Evolutionary conservation across 2,113 vertebrate species (phyloP).

Genomic region (Morone chrysops): DNA sequence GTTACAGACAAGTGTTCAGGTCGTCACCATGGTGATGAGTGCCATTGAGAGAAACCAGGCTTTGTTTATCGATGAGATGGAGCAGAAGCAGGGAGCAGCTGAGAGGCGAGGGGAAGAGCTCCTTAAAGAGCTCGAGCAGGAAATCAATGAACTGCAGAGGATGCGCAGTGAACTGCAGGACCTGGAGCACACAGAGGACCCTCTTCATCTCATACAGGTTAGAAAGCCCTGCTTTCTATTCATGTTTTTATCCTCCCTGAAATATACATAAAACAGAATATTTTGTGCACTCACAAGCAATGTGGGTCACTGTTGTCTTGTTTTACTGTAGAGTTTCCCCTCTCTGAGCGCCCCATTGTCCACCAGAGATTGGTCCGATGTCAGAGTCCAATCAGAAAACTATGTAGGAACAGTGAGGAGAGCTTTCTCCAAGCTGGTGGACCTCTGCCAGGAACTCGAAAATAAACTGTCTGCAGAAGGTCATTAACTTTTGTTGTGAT

Average conservation of each 20-base stretch:
- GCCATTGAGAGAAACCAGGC: conserved; percentile 45
- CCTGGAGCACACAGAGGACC: conserved; percentile 50
- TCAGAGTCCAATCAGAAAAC: conserved; percentile 8
- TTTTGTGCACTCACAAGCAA: not conserved
- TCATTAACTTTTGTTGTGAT: not conserved
- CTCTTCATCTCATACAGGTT: conserved; percentile 67
- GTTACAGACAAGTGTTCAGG: conserved; percentile 29
- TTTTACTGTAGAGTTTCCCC: conserved; percentile 34
- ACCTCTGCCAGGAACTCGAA: conserved; percentile 33
- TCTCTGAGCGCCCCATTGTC: conserved; percentile 14
- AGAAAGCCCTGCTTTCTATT: not conserved
- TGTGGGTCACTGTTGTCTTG: not conserved
- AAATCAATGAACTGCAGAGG: conserved; percentile 54
- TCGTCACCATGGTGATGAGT: conserved; percentile 6
- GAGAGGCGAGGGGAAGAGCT: conserved; percentile 12
- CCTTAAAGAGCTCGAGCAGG: conserved; percentile 48
- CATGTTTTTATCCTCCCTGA: too few species aligned
- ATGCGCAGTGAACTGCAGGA: conserved; percentile 45
- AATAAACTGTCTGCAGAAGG: conserved; percentile 43
- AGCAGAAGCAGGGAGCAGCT: conserved; percentile 38
- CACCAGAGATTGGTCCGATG: conserved; percentile 47
- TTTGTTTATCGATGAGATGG: conserved; percentile 14
- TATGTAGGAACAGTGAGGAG: conserved; percentile 45
- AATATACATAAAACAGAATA: not conserved
- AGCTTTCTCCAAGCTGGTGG: conserved; percentile 46